These are phyloP conservation scores for Pogonophryne albipinna DNA, from an alignment of 2,797 vertebrate genomes.

Conservation along the genomic window DNA sequence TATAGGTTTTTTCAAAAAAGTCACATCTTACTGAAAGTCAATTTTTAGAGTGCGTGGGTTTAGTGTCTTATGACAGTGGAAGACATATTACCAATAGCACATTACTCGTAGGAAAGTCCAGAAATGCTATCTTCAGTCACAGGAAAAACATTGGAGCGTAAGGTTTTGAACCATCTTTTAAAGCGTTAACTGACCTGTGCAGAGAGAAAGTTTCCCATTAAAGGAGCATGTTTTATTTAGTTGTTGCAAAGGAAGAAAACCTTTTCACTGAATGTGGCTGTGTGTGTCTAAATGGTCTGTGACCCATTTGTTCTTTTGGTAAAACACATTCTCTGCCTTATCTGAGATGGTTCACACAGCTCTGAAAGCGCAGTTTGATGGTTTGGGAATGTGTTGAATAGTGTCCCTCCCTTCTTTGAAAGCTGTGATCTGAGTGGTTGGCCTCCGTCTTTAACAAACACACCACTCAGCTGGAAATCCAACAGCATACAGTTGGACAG, in stretches of 20 bases:
- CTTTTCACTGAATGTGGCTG: slow-evolving; percentile 42
- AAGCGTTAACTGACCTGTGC: neutral
- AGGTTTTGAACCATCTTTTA: slow-evolving; percentile 7
- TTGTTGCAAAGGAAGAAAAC: slow-evolving; percentile 59
- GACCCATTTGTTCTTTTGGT: slow-evolving; percentile 37
- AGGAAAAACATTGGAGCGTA: neutral
- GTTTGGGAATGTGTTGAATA: slow-evolving; percentile 25
- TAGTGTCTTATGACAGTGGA: neutral
- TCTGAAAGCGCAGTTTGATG: slow-evolving; percentile 53
- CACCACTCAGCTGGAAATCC: slow-evolving; percentile 1
- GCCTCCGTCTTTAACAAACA: neutral
- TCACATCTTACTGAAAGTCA: neutral
- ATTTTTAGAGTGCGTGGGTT: slow-evolving; percentile 1
- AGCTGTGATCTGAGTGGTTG: slow-evolving; percentile 11
- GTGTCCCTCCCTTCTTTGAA: slow-evolving; percentile 26
- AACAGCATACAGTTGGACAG: neutral
- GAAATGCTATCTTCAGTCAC: neutral
- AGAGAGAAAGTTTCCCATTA: slow-evolving; percentile 38
- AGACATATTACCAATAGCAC: neutral
- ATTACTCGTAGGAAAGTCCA: neutral
- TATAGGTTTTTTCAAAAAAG: slow-evolving; percentile 23
- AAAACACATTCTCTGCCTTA: slow-evolving; percentile 26
- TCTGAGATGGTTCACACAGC: slow-evolving; percentile 25
- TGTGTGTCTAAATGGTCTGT: slow-evolving; percentile 54
- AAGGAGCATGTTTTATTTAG: slow-evolving; percentile 69